These are phyloP conservation scores for Glossophaga mutica DNA, from an alignment of 2,797 vertebrate species.

Conservation along the genomic window DNA sequence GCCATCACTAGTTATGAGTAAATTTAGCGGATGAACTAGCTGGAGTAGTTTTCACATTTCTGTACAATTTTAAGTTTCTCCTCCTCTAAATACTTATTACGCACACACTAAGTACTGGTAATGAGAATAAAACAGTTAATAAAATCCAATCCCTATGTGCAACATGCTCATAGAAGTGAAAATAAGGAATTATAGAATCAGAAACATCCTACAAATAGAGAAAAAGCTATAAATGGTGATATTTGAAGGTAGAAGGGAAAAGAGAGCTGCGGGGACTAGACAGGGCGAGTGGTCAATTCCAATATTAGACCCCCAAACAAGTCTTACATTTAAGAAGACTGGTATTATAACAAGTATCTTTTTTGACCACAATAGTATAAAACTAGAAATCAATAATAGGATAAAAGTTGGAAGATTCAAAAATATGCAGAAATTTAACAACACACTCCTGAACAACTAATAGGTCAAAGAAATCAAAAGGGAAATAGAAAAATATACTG, in stretches of 20 bases:
- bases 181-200: not conserved
- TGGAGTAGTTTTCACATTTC: not conserved
- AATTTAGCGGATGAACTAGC: not conserved
- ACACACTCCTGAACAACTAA: not conserved
- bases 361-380: not conserved
- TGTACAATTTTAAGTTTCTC: not conserved
- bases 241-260: not conserved
- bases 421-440: not conserved
- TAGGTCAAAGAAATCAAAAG: not conserved
- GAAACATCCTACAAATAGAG: not conserved
- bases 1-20: not conserved
- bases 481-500: not conserved
- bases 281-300: not conserved
- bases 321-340: not conserved
- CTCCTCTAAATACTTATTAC: not conserved
- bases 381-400: not conserved
- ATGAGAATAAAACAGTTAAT: not conserved
- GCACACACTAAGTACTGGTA: not conserved
- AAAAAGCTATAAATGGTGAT: not conserved
- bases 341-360: not conserved
- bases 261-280: not conserved
- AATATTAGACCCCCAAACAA: not conserved
- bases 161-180: not conserved
- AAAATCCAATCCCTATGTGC: not conserved
- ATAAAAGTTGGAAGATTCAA: not conserved